Evolutionary conservation across 2,797 vertebrate species (phyloP).

Genomic region (Coreius guichenoti): DNA sequence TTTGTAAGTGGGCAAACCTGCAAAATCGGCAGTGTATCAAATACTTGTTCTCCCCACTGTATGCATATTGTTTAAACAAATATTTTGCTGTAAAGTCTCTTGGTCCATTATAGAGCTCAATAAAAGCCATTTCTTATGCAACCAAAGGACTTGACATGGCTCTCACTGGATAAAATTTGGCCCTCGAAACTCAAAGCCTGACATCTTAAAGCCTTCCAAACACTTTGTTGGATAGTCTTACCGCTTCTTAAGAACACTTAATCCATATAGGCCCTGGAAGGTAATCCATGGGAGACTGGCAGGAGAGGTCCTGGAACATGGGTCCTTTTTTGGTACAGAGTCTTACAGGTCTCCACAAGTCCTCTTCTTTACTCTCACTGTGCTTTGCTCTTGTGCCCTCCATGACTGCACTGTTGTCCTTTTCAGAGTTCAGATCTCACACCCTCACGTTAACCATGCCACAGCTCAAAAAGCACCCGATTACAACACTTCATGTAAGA

Average conservation of each 20-base stretch:
- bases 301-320: slow-evolving; percentile 46
- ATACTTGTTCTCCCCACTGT: too few species aligned
- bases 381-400: slow-evolving; percentile 25
- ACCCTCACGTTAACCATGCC: slow-evolving; percentile 50
- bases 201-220: slow-evolving; percentile 63
- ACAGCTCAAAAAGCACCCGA: slow-evolving; percentile 26
- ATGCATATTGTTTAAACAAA: slow-evolving; percentile 54
- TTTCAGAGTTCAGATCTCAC: slow-evolving; percentile 43
- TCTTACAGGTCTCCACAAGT: slow-evolving; percentile 55
- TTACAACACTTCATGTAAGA: slow-evolving; percentile 44
- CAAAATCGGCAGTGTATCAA: too few species aligned
- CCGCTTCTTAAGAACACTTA: slow-evolving; percentile 58
- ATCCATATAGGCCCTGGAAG: slow-evolving; percentile 51
- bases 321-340: slow-evolving; percentile 47
- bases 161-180: slow-evolving; percentile 53
- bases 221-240: slow-evolving; percentile 63
- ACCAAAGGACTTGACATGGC: slow-evolving; percentile 31
- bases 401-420: slow-evolving; percentile 37
- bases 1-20: too few species aligned
- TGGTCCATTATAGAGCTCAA: neutral
- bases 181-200: slow-evolving; percentile 56
- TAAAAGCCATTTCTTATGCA: slow-evolving; percentile 13
- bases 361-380: neutral
- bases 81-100: slow-evolving; percentile 1
- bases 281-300: slow-evolving; percentile 65